A percentile compares a stretch with the other conserved stretches of the same genome.
These are phyloP conservation scores for Clepsis dumicolana DNA, from an alignment of 2,888 invertebrate species.

Conservation along the genomic window DNA sequence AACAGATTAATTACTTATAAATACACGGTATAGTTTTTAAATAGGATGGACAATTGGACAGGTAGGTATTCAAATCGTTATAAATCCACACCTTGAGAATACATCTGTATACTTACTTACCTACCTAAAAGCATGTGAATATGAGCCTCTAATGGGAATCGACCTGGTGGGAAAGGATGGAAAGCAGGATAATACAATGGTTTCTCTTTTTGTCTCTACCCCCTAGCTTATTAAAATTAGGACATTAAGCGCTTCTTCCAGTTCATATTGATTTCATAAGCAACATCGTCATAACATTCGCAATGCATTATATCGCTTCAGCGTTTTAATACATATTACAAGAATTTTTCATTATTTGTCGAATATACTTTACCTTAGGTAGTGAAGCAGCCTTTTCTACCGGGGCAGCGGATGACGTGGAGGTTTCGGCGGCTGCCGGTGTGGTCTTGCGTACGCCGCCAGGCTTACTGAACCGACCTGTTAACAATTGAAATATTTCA, in stretches of 20 bases:
- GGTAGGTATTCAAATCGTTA: too few relatives aligned
- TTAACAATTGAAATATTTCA: slow-evolving; percentile 46
- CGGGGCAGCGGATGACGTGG: slow-evolving; percentile 56
- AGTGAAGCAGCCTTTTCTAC: slow-evolving; percentile 68
- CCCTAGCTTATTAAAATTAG: too few relatives aligned
- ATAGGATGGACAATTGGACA: too few relatives aligned
- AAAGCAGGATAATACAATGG: neutral
- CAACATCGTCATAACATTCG: neutral
- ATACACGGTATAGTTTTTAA: too few relatives aligned
- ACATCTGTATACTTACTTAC: too few relatives aligned
- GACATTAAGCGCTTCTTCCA: neutral
- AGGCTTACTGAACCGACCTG: slow-evolving; percentile 83
- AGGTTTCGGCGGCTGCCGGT: slow-evolving; percentile 66
- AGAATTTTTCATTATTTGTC: neutral
- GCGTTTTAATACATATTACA: neutral
- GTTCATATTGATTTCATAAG: neutral
- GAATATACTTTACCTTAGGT: slow-evolving; percentile 64
- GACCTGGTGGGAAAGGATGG: too few relatives aligned
- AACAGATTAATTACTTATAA: too few relatives aligned
- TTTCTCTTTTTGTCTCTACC: neutral
- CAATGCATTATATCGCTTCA: slow-evolving; percentile 7
- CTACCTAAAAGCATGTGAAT: too few relatives aligned
- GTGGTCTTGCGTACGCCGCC: slow-evolving; percentile 69
- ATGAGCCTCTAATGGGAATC: too few relatives aligned
- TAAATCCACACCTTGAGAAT: too few relatives aligned